Evolutionary conservation across 2,888 invertebrate species (phyloP).

Genomic region (Tachystola acroxantha): DNA sequence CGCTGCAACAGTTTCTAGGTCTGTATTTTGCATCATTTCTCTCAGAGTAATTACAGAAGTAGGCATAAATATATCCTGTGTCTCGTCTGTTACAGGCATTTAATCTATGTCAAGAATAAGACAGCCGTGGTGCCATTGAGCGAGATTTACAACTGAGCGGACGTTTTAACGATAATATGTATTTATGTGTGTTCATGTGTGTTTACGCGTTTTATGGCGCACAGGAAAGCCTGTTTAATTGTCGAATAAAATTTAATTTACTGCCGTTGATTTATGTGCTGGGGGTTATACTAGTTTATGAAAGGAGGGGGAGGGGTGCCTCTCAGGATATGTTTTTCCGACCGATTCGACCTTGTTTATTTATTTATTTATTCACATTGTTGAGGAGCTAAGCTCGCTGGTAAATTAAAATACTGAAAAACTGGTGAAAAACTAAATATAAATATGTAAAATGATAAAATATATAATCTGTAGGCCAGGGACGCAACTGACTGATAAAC

Average conservation of each 20-base stretch:
- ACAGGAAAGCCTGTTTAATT: constrained; percentile 74
- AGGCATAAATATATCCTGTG: not conserved
- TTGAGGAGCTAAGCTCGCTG: too few species aligned
- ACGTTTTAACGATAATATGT: constrained; percentile 77
- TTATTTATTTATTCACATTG: too few species aligned
- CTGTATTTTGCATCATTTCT: too few species aligned
- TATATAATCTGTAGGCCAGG: too few species aligned
- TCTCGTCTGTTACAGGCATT: not conserved
- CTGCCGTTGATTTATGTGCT: constrained; percentile 58
- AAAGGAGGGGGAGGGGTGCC: constrained; percentile 13
- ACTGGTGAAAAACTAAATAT: too few species aligned
- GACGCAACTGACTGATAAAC: too few species aligned
- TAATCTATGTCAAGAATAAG: constrained; percentile 33
- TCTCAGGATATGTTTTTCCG: too few species aligned
- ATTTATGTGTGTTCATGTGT: constrained; percentile 62
- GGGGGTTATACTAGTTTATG: too few species aligned
- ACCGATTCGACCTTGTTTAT: too few species aligned
- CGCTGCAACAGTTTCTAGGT: too few species aligned
- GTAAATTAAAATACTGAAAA: too few species aligned
- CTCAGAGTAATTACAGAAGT: not conserved
- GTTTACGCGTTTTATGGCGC: constrained; percentile 69
- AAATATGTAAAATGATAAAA: too few species aligned
- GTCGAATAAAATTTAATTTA: constrained; percentile 78
- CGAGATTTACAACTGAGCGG: constrained; percentile 64
- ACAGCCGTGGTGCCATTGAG: constrained; percentile 48